A percentile compares a stretch with the other conserved stretches of the same genome.
These are phyloP conservation scores for Ethmia dodecea DNA, from an alignment of 2,888 invertebrate genomes.

Conservation along the genomic window DNA sequence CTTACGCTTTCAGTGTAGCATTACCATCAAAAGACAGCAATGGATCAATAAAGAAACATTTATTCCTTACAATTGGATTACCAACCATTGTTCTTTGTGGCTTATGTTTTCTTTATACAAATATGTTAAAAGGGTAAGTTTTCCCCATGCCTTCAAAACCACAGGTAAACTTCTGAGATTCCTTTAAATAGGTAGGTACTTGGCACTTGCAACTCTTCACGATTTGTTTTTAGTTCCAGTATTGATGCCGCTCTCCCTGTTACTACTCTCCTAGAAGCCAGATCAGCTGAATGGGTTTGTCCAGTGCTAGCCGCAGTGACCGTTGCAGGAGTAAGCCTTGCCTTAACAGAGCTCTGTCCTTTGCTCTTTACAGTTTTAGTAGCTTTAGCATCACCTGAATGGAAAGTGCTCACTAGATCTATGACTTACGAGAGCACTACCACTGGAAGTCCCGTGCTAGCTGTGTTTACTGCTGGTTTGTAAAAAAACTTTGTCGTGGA, in stretches of 20 bases:
- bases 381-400: constrained; percentile 77
- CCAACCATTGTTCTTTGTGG: constrained; percentile 53
- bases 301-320: constrained; percentile 78
- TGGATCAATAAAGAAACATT: constrained; percentile 46
- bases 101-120: constrained; percentile 63
- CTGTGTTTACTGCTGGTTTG: constrained; percentile 80
- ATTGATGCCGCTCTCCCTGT: constrained; percentile 78
- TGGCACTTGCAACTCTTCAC: too few relatives aligned
- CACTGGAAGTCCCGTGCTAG: constrained; percentile 79
- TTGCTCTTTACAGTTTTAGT: constrained; percentile 74
- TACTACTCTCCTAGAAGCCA: constrained; percentile 77
- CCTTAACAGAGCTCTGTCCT: constrained; percentile 80
- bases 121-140: constrained; percentile 65
- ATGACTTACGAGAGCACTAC: constrained; percentile 78
- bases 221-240: constrained; percentile 55
- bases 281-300: constrained; percentile 78
- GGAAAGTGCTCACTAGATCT: constrained; percentile 79
- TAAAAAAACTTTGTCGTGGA: constrained; percentile 4
- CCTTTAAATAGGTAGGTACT: too few relatives aligned
- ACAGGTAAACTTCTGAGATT: background rate
- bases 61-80: constrained; percentile 51
- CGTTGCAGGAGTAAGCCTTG: constrained; percentile 77
- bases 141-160: background rate
- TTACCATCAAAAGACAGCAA: constrained; percentile 41
- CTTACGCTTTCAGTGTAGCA: constrained; percentile 58